Evolutionary conservation across 2,797 vertebrate species (phyloP).

Genomic region (Spizella passerina): DNA sequence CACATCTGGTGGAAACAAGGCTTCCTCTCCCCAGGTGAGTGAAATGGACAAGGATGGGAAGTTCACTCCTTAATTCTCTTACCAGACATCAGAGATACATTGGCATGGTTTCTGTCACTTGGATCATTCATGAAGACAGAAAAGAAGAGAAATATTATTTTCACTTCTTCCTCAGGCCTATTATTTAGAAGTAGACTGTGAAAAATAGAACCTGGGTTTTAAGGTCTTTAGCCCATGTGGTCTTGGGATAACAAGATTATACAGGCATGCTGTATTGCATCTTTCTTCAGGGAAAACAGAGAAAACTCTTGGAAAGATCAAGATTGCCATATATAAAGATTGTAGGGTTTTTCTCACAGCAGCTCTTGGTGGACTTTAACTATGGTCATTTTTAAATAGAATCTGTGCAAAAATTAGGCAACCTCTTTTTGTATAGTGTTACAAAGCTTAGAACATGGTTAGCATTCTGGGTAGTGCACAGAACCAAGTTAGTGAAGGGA

Average conservation of each 20-base stretch:
- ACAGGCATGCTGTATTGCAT: fast-evolving
- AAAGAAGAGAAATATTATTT: not conserved
- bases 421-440: not conserved
- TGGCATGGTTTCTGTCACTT: not conserved
- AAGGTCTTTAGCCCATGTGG: not conserved
- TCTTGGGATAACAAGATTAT: not conserved
- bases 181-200: not conserved
- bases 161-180: not conserved
- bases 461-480: not conserved
- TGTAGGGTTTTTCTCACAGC: not conserved
- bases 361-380: not conserved
- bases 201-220: not conserved
- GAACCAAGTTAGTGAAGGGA: not conserved
- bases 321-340: not conserved
- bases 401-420: not conserved
- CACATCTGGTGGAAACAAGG: not conserved
- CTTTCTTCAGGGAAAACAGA: not conserved
- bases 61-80: not conserved
- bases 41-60: not conserved
- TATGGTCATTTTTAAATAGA: not conserved
- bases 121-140: not conserved
- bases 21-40: not conserved
- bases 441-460: not conserved
- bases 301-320: not conserved
- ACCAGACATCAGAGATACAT: not conserved